Conservation (phyloP, 2,888 invertebrate genomes). For the Drosophila meridionalis region DNA sequence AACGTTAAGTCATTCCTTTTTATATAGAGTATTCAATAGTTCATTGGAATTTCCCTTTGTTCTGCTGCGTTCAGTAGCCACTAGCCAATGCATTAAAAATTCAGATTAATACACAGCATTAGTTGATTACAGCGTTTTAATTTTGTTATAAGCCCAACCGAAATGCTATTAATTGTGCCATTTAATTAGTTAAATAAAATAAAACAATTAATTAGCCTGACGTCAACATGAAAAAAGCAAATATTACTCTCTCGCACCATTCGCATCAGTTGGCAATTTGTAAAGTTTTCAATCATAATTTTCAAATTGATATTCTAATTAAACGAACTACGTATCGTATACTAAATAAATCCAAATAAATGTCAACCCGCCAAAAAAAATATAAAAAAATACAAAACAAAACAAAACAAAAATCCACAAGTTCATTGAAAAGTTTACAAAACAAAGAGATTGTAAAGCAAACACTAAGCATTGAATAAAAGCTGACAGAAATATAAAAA, state of each 20-base stretch:
- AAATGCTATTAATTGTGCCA: conserved; percentile 25
- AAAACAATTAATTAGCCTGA: conserved; percentile 59
- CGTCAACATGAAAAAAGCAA: conserved; percentile 10
- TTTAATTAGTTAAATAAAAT: conserved; percentile 62
- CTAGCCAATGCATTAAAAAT: conserved; percentile 22
- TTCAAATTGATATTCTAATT: conserved; percentile 35
- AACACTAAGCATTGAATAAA: conserved; percentile 25
- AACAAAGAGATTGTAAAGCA: conserved; percentile 26
- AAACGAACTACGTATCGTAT: conserved; percentile 35
- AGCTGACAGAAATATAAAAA: conserved; percentile 19
- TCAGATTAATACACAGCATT: conserved; percentile 16
- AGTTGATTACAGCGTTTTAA: conserved; percentile 42
- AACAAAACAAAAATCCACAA: conserved; percentile 42
- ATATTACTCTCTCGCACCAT: conserved; percentile 23
- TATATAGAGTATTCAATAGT: not conserved
- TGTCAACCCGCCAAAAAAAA: conserved; percentile 72
- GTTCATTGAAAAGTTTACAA: conserved; percentile 27
- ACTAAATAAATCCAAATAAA: conserved; percentile 54
- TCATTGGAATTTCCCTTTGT: not conserved
- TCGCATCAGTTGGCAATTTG: conserved; percentile 36
- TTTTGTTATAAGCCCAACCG: conserved; percentile 40
- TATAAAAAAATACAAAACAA: conserved; percentile 21
- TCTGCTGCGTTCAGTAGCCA: conserved; percentile 19
- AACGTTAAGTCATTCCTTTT: not conserved
- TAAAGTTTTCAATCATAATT: conserved; percentile 18